A percentile compares a stretch with the other conserved stretches of the same genome.
These are phyloP conservation scores for Artibeus lituratus DNA, from an alignment of 2,797 vertebrate species.

Conservation along the genomic window DNA sequence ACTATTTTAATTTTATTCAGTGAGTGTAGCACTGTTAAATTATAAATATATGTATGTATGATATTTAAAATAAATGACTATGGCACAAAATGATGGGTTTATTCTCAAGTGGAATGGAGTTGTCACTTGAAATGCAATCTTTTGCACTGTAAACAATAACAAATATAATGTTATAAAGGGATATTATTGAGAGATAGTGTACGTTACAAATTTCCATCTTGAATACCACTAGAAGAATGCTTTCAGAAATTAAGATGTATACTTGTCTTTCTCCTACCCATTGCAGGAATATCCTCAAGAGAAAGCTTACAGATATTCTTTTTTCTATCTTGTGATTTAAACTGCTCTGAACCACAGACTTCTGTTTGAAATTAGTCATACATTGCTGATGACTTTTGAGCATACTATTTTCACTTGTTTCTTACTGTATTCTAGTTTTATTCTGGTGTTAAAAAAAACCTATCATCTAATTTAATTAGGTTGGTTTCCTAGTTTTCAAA, in stretches of 20 bases:
- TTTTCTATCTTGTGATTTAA: background rate
- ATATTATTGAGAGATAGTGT: background rate
- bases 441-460: background rate
- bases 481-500: background rate
- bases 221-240: background rate
- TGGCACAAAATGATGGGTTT: background rate
- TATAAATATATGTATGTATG: background rate
- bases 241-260: background rate
- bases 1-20: constrained; percentile 6
- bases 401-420: background rate
- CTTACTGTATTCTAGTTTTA: background rate
- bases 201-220: background rate
- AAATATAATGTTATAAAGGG: background rate
- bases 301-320: background rate
- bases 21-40: background rate
- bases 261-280: background rate
- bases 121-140: background rate
- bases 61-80: background rate
- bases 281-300: background rate
- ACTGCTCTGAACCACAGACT: background rate
- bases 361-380: background rate
- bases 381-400: background rate
- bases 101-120: background rate
- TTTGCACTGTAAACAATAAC: background rate
- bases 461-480: background rate